Percentiles rank a stretch among this genome's conserved stretches.
These are phyloP conservation scores for Eurytoma californica DNA, from an alignment of 2,888 invertebrate genomes.

Conservation along the genomic window DNA sequence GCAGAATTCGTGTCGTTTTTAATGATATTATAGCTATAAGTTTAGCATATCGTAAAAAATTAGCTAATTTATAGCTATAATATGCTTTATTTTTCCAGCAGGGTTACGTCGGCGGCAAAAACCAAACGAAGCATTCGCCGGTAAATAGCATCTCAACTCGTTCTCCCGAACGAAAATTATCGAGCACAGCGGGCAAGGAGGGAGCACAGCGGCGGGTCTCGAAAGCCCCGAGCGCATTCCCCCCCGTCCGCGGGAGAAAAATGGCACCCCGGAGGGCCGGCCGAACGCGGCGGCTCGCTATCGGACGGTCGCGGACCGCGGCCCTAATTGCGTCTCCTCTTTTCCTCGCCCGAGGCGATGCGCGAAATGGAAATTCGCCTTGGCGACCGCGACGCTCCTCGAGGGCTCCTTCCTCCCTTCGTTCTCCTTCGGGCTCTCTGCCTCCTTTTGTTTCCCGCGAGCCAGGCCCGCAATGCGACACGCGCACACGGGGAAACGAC, in stretches of 20 bases:
- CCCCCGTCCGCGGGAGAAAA: background rate
- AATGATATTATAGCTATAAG: too few relatives aligned
- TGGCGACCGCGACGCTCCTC: background rate
- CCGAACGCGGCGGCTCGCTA: background rate
- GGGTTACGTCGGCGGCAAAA: too few relatives aligned
- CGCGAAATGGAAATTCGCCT: conserved; percentile 53
- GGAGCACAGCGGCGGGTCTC: too few relatives aligned
- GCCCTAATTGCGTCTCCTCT: background rate
- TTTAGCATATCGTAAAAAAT: too few relatives aligned
- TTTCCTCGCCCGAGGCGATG: conserved; percentile 29
- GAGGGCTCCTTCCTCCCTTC: background rate
- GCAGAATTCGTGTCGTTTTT: too few relatives aligned
- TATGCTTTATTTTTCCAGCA: too few relatives aligned
- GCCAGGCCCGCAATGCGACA: conserved; percentile 37
- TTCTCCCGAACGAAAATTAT: too few relatives aligned
- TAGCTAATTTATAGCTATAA: too few relatives aligned
- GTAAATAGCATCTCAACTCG: too few relatives aligned
- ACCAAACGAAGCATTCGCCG: too few relatives aligned
- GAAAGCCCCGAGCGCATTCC: too few relatives aligned
- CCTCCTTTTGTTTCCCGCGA: background rate
- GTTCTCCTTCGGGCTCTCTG: background rate
- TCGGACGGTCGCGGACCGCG: background rate
- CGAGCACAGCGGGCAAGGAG: too few relatives aligned
- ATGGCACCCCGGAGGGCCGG: background rate
- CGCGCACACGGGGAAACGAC: conserved; percentile 12